These are phyloP conservation scores for Thaumatotibia leucotreta DNA, from an alignment of 1,140 invertebrate species.

Conservation along the genomic window DNA sequence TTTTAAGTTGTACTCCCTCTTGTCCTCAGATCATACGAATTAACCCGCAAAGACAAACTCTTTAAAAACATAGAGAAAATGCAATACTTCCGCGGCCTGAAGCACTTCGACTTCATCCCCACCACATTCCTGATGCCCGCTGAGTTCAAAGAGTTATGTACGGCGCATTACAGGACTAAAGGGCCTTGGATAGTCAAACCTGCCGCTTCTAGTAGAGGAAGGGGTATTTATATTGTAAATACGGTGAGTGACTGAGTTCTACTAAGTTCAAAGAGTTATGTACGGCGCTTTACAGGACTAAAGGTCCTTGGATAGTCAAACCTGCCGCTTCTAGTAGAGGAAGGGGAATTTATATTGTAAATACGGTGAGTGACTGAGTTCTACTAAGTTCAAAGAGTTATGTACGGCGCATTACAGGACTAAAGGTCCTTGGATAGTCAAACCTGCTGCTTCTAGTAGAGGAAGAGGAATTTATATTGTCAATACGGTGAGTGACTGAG, in stretches of 20 bases:
- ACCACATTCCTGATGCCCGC: conserved; percentile 93
- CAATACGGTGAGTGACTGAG: no score
- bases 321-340: no score
- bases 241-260: conserved; percentile 74
- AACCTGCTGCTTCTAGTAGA: no score
- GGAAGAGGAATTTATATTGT: no score
- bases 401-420: no score
- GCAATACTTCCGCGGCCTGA: conserved; percentile 91
- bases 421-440: no score
- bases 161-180: conserved; percentile 84
- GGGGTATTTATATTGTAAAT: conserved; percentile 92
- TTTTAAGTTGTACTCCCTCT: background rate
- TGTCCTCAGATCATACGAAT: conserved; percentile 86
- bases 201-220: conserved; percentile 91
- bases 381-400: no score
- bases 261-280: no score
- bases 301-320: no score
- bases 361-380: no score
- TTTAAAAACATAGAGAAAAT: conserved; percentile 97
- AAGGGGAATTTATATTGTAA: no score
- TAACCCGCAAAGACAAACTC: conserved; percentile 94
- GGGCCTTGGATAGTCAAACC: conserved; percentile 97
- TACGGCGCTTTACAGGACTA: no score
- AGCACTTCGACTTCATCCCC: conserved; percentile 95
- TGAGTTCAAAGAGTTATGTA: conserved; percentile 87